Conservation (phyloP, 2,888 invertebrate species). For the Patella pellucida region DNA sequence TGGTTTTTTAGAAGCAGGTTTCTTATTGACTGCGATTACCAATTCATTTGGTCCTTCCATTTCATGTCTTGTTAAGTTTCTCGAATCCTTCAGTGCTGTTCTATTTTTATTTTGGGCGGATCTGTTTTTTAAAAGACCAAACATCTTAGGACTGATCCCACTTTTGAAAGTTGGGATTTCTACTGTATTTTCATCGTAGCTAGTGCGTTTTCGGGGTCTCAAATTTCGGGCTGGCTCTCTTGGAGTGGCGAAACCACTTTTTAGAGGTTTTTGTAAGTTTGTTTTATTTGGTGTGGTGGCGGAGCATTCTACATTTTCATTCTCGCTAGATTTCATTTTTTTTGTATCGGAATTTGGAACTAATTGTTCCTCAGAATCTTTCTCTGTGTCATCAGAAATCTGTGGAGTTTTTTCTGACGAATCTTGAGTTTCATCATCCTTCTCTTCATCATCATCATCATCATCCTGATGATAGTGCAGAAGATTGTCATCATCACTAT, state of each 20-base stretch:
- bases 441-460: neutral
- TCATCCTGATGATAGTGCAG: neutral
- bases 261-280: neutral
- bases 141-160: constrained; percentile 2
- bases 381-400: neutral
- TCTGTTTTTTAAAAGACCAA: neutral
- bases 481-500: constrained; percentile 3
- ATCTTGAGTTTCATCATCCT: neutral
- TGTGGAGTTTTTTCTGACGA: neutral
- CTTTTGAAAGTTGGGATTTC: neutral
- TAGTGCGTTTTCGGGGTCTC: neutral
- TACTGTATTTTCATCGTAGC: neutral
- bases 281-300: neutral
- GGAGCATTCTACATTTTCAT: neutral
- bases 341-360: neutral
- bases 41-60: neutral
- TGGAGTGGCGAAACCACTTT: neutral
- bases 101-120: too few species aligned
- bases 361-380: neutral
- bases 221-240: neutral
- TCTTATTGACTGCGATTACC: neutral
- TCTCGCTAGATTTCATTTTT: too few species aligned
- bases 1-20: constrained; percentile 6
- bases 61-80: constrained; percentile 11
- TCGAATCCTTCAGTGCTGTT: too few species aligned